Evolutionary conservation across 2,888 invertebrate species (phyloP), one percentile per base, ranked within the genome.

Genomic region (Idaea straminata): DNA sequence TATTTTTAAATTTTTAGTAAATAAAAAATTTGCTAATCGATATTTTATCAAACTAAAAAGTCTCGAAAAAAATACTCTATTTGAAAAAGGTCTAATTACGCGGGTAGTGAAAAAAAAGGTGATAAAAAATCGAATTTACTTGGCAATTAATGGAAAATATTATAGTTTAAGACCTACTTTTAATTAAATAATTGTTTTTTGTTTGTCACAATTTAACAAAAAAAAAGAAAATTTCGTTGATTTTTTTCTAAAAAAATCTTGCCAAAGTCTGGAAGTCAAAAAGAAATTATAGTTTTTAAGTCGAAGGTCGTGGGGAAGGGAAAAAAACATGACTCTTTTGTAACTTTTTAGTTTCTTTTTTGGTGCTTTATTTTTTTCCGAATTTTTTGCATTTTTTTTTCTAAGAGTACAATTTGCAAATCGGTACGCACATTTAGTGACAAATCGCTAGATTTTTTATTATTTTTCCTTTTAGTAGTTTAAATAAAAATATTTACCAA

Each of bases 41-140:
- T 59, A 59, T 47, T 47, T 47, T 47, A 47, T 47, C 47, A 47
- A 47, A 47, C 47, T 47, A 47, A 47, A 36, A 47, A 47, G 47
- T 47, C 47, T 47, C 47, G 47, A 47, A 47, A 47, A 25, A 6
- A 47, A 47, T 47, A 47, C 47, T 47, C 47, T 47, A 47, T 47
- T 47, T 47, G 47, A 47, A 47, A 61, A 65, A 66, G 65, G 66
- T 60, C 57, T 57, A 60, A 66, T 66, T 62, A 71, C 69, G 72
- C 71, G 70, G 67, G 72, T 70, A 65, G 60, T 61, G 38, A 35
- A 61, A 61, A 57, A 63, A 69, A 78, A 80, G 77, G 90, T 91
- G 89, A 87, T 88, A 89, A 81, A 83, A 78, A 84, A 89, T 88
- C 92, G 92, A 92, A 92, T 92, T 92, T 92, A 92, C 78, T 84